These are phyloP conservation scores for Falcaria lacertinaria DNA, from an alignment of 2,888 invertebrate species.

Conservation along the genomic window DNA sequence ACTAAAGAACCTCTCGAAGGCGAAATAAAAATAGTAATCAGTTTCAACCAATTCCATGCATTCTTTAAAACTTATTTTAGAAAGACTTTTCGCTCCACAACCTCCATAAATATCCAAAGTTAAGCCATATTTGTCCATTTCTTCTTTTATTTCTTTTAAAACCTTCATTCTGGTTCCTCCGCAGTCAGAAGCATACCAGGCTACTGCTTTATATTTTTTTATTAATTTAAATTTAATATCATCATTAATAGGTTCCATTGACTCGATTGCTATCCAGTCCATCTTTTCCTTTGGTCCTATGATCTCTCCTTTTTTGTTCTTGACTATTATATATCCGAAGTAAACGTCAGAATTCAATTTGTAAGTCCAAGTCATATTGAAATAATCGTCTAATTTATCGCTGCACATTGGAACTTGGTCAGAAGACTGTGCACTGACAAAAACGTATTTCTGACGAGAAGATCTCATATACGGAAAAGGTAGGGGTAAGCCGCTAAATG, in stretches of 20 bases:
- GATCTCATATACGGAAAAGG: slow-evolving; percentile 31
- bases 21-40: slow-evolving; percentile 48
- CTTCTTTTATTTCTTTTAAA: slow-evolving; percentile 14
- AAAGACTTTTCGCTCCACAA: slow-evolving; percentile 34
- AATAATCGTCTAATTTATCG: slow-evolving; percentile 30
- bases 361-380: slow-evolving; percentile 56
- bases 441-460: slow-evolving; percentile 43
- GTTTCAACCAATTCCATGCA: slow-evolving; percentile 29
- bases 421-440: slow-evolving; percentile 42
- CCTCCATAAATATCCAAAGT: slow-evolving; percentile 38
- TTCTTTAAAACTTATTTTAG: slow-evolving; percentile 13
- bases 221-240: slow-evolving; percentile 8
- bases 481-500: slow-evolving; percentile 9
- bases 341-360: slow-evolving; percentile 38
- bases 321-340: slow-evolving; percentile 42
- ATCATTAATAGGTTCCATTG: slow-evolving; percentile 29
- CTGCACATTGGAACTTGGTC: slow-evolving; percentile 39
- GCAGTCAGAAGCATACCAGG: slow-evolving; percentile 46
- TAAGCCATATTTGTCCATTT: slow-evolving; percentile 27
- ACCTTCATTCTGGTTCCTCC: slow-evolving; percentile 19
- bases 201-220: slow-evolving; percentile 22
- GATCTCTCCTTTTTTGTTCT: slow-evolving; percentile 25
- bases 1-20: slow-evolving; percentile 45
- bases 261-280: slow-evolving; percentile 28
- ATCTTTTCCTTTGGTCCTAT: slow-evolving; percentile 36